Conservation (phyloP, 2,888 invertebrate genomes). For the Caenorhabditis sp. region DNA sequence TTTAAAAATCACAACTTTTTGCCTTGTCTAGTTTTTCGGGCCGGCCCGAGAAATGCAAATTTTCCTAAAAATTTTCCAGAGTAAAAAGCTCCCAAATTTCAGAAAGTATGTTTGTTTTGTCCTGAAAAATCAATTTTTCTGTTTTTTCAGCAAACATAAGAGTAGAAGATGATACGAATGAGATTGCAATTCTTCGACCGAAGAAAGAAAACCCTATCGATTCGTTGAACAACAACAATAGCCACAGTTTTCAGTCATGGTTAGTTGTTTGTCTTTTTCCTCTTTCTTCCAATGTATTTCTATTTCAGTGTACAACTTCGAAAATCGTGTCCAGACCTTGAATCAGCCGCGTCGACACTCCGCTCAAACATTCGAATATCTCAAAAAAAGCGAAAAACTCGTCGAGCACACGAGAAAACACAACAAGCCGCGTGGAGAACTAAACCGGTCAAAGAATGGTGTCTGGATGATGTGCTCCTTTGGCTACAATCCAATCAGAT, state of each 20-base stretch:
- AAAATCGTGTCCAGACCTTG: slow-evolving; percentile 53
- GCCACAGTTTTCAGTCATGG: slow-evolving; percentile 39
- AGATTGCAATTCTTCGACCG: slow-evolving; percentile 20
- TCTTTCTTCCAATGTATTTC: too few relatives aligned
- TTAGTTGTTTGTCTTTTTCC: too few relatives aligned
- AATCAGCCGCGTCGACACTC: slow-evolving; percentile 25
- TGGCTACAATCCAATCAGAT: slow-evolving; percentile 56
- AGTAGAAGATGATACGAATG: slow-evolving; percentile 27
- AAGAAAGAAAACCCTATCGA: slow-evolving; percentile 20
- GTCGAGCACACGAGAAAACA: slow-evolving; percentile 48
- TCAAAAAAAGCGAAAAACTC: slow-evolving; percentile 27
- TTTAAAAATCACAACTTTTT: too few relatives aligned
- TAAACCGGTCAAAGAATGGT: slow-evolving; percentile 50
- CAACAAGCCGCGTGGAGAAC: slow-evolving; percentile 41
- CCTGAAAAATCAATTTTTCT: too few relatives aligned
- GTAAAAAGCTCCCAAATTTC: too few relatives aligned
- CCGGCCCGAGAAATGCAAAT: too few relatives aligned
- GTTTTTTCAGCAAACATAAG: slow-evolving; percentile 37
- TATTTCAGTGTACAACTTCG: slow-evolving; percentile 42
- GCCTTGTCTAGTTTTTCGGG: too few relatives aligned
- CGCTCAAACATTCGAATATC: slow-evolving; percentile 35
- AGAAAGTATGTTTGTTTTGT: too few relatives aligned
- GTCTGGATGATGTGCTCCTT: slow-evolving; percentile 54
- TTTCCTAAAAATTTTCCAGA: too few relatives aligned
- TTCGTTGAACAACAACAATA: slow-evolving; percentile 13